Evolutionary conservation across 2,113 vertebrate genomes (phyloP).

Genomic region (Embiotoca jacksoni): DNA sequence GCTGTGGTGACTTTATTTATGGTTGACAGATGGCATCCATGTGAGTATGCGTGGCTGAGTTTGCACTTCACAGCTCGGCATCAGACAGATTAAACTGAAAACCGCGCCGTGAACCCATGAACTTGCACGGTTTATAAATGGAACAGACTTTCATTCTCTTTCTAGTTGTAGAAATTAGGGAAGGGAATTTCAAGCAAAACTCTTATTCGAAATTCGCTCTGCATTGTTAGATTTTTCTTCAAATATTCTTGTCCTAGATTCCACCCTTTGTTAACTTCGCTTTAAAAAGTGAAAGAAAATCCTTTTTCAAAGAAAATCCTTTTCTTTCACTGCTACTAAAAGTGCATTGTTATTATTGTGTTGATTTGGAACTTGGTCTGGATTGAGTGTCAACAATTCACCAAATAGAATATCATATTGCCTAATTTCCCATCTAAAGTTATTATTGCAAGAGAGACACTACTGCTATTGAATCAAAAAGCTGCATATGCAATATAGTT

Average conservation of each 20-base stretch:
- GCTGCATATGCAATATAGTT: neutral
- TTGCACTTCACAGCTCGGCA: conserved; percentile 42
- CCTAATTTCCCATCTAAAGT: neutral
- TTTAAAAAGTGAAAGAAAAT: neutral
- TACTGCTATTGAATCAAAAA: conserved; percentile 1
- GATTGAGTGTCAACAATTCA: neutral
- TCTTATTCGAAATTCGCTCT: too few species aligned
- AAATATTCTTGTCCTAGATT: neutral
- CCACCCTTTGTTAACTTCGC: neutral
- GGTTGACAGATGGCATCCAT: conserved; percentile 43
- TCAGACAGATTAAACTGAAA: conserved; percentile 57
- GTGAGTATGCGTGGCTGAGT: conserved; percentile 32
- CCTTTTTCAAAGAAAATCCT: too few species aligned
- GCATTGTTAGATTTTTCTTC: neutral
- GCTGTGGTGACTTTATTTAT: conserved; percentile 35
- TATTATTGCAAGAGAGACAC: neutral
- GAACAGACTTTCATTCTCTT: conserved; percentile 15
- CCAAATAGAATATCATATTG: too few species aligned
- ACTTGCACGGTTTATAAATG: conserved; percentile 46
- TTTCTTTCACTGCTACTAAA: neutral
- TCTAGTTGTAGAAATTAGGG: neutral
- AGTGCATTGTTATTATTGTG: conserved; percentile 14
- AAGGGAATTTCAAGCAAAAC: too few species aligned
- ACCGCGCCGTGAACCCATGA: conserved; percentile 49
- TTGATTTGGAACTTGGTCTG: neutral